These are phyloP conservation scores for Zaprionus africanus DNA, from an alignment of 1,140 invertebrate genomes.

Conservation along the genomic window DNA sequence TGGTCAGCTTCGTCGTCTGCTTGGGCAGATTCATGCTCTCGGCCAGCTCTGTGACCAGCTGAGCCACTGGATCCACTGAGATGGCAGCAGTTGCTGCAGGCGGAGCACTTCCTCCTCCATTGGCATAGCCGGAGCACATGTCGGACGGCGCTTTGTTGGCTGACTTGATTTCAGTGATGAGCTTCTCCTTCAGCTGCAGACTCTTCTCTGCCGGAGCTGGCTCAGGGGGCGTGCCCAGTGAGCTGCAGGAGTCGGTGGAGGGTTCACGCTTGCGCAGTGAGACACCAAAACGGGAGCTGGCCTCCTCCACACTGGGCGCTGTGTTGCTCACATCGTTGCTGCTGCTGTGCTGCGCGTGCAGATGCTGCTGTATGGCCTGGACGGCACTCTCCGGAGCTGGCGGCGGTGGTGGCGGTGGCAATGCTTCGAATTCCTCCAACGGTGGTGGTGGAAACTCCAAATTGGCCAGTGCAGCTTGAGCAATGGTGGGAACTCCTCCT, in stretches of 20 bases:
- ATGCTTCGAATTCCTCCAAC: slow-evolving; percentile 86
- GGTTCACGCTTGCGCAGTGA: slow-evolving; percentile 89
- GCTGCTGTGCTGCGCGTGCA: slow-evolving; percentile 80
- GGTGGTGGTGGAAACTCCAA: slow-evolving; percentile 93
- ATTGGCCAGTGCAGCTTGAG: slow-evolving; percentile 88
- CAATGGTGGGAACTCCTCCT: slow-evolving; percentile 69
- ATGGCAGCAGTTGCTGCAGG: slow-evolving; percentile 13
- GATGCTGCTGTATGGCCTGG: slow-evolving; percentile 72
- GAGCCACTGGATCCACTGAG: slow-evolving; percentile 89
- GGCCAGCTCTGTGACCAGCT: slow-evolving; percentile 90
- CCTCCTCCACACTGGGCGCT: slow-evolving; percentile 89
- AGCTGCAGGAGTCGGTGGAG: slow-evolving; percentile 87
- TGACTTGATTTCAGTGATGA: slow-evolving; percentile 92
- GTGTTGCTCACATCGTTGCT: slow-evolving; percentile 87
- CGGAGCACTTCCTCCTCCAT: slow-evolving; percentile 57
- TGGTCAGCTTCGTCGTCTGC: slow-evolving; percentile 52
- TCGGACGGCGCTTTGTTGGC: slow-evolving; percentile 86
- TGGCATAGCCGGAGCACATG: slow-evolving; percentile 39
- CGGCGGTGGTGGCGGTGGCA: slow-evolving; percentile 79
- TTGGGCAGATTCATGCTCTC: slow-evolving; percentile 87
- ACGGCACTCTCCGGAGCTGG: slow-evolving; percentile 72
- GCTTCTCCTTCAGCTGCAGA: slow-evolving; percentile 90
- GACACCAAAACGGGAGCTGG: slow-evolving; percentile 89
- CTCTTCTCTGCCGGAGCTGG: slow-evolving; percentile 49
- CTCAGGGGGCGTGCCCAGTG: slow-evolving; percentile 80